phyloP scores from a whole-genome alignment of 2,113 vertebrate genomes.

The Zosterops pallidus region DNA sequence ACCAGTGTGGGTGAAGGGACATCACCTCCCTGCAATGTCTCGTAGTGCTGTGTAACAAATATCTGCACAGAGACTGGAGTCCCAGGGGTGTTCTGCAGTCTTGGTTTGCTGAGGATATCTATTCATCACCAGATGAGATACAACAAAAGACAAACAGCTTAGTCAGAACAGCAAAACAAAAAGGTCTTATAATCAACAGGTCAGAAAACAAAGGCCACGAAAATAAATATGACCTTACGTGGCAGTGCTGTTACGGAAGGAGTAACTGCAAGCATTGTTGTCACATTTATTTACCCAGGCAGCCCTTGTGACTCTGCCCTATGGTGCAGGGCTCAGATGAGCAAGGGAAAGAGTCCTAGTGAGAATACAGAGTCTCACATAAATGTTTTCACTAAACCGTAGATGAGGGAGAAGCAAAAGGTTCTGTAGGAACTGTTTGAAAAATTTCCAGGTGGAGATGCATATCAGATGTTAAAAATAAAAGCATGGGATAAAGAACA shows the following conservation, averaged over 20 bases:
- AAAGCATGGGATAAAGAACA: not conserved
- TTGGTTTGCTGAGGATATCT: not conserved
- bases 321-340: not conserved
- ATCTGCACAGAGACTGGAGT: not conserved
- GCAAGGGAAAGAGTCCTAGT: not conserved
- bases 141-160: conserved; percentile 48
- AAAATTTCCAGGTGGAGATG: not conserved
- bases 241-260: not conserved
- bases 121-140: conserved; percentile 41
- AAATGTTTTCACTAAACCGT: not conserved
- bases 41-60: not conserved
- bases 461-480: not conserved
- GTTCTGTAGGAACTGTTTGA: not conserved
- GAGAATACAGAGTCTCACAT: not conserved
- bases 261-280: conserved; percentile 32
- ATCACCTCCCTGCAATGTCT: not conserved
- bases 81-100: not conserved
- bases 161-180: conserved; percentile 48
- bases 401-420: not conserved
- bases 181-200: conserved; percentile 52
- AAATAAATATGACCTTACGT: conserved; percentile 39
- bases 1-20: not conserved
- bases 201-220: conserved; percentile 48
- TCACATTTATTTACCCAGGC: conserved; percentile 33
- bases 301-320: not conserved